phyloP scores from a whole-genome alignment of 2,113 vertebrate genomes.

The Mormoops blainvillei region DNA sequence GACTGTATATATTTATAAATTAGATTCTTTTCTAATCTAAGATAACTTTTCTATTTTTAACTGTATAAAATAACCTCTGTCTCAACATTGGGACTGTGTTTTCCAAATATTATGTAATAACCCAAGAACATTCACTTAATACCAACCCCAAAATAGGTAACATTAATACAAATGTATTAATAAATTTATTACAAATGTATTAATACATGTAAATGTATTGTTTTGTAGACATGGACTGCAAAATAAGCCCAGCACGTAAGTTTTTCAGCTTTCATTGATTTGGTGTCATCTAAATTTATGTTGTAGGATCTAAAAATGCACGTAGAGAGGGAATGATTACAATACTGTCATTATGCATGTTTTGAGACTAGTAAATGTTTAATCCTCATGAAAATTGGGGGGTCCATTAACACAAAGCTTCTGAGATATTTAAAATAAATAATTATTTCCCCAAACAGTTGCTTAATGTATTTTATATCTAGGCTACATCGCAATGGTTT shows the following conservation, averaged over 20 bases:
- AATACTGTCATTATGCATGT: background rate
- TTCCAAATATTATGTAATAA: slow-evolving; percentile 58
- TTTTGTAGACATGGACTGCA: slow-evolving; percentile 33
- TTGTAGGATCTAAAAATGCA: background rate
- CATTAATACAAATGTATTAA: slow-evolving; percentile 57
- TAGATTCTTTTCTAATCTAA: slow-evolving; percentile 64
- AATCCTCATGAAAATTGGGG: slow-evolving; percentile 24
- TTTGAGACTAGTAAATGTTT: slow-evolving; percentile 42
- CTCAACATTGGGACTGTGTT: slow-evolving; percentile 33
- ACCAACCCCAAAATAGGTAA: slow-evolving; percentile 53
- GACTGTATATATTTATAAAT: slow-evolving; percentile 75
- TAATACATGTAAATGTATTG: slow-evolving; percentile 16
- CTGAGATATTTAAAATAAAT: slow-evolving; percentile 77
- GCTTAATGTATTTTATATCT: slow-evolving; percentile 22
- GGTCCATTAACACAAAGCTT: slow-evolving; percentile 66
- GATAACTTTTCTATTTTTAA: slow-evolving; percentile 64
- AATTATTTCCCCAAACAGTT: slow-evolving; percentile 27
- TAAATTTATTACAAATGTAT: slow-evolving; percentile 8
- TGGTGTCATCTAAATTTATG: slow-evolving; percentile 42
- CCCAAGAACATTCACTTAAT: slow-evolving; percentile 44
- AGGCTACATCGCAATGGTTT: background rate
- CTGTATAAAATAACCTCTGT: slow-evolving; percentile 54
- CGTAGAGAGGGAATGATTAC: background rate
- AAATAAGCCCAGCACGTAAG: slow-evolving; percentile 48
- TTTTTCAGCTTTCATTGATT: slow-evolving; percentile 40